Evolutionary conservation across 2,797 vertebrate species (phyloP), one percentile per base, ranked within the genome.

Genomic region (Cirrhinus mrigala): DNA sequence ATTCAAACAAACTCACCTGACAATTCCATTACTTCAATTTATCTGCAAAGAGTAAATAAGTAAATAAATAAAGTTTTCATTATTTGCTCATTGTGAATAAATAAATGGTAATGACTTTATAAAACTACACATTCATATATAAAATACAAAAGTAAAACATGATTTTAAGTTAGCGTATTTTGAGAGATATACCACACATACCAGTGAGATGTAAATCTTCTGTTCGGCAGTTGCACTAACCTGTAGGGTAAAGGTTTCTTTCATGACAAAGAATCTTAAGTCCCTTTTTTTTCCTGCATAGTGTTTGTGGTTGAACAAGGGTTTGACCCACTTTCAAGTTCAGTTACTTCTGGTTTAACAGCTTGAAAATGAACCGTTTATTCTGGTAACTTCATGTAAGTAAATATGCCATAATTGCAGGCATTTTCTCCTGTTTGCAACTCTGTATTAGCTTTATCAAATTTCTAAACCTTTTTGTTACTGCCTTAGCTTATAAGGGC

Each of bases 1-100:
- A 33, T 18, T 7, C 29, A 16, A 66, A 66, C 18, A 44, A 70
- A 73, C 70, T 73, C 70, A 73, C 70, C 70, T 48, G 70, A 73
- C 12, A 73, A 24, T 50, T 73, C 70, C 70, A 73, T 33, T 73
- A 8, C 27, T 46, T 71, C 10, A 71, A 48, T 73, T 4, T 3
- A 48, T 27, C 70, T 73, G 44, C 1, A 2, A 44, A 69, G 10
- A 69, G 68, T 16, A 6, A 33, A 16, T 44, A 22, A n/a, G 11
- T 24, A 27, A 73, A 44, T 70, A 3, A 18, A 18, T 58, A n/a
- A 8, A 6, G n/a, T 33, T 69, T 37, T 40, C 66, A 40, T 37
- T 20, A 12, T 62, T 64, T 27, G 27, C 6, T 29, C 33, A 40
- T 69, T 69, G 33, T 16, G 8, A 64, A 29, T 40, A 44, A 44